Evolutionary conservation across 2,113 vertebrate genomes (phyloP).

Genomic region (Cephalopterus ornatus): DNA sequence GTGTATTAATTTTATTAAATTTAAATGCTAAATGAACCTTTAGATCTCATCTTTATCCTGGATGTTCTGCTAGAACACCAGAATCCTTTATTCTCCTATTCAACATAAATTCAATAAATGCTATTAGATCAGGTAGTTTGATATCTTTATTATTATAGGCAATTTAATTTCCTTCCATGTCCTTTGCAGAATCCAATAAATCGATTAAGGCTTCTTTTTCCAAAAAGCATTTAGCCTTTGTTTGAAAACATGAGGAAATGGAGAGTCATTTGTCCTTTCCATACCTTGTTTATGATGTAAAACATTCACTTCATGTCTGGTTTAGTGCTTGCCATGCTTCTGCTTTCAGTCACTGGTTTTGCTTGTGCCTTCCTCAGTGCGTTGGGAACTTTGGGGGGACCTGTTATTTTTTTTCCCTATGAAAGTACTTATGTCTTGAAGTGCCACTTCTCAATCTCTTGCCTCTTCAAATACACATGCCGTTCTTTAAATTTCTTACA

Average conservation of each 20-base stretch:
- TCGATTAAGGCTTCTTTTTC: neutral
- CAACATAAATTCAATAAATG: neutral
- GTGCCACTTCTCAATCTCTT: neutral
- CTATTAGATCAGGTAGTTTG: neutral
- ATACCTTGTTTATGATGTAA: neutral
- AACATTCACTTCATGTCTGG: accelerated
- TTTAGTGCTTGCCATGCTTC: neutral
- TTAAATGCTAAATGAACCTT: neutral
- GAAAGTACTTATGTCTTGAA: neutral
- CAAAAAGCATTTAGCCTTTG: neutral
- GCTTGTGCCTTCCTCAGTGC: neutral
- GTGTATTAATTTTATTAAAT: neutral
- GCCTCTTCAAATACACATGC: neutral
- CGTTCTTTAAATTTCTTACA: neutral
- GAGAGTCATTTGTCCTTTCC: neutral
- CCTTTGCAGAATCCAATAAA: neutral
- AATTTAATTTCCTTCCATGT: neutral
- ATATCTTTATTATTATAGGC: neutral
- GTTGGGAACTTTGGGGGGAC: neutral
- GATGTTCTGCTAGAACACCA: neutral
- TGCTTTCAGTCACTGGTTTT: neutral
- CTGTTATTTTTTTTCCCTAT: neutral
- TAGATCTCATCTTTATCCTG: neutral
- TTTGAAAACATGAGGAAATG: neutral
- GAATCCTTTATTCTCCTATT: neutral